Percentiles rank a stretch among this genome's conserved stretches.
Conservation (phyloP, 2,797 vertebrate genomes). For the Trichosurus vulpecula region DNA sequence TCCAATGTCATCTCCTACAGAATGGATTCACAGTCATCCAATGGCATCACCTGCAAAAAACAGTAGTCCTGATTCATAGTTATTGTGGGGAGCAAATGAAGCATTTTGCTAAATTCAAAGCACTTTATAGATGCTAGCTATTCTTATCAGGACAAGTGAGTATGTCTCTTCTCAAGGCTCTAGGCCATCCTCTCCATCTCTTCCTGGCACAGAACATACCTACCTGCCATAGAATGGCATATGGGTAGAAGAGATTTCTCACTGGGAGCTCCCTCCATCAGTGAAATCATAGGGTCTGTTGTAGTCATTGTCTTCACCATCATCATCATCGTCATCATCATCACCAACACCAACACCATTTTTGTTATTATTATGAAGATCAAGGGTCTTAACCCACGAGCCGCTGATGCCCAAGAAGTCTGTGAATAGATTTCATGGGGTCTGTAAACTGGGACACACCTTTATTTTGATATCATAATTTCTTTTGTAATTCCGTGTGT, state of each 20-base stretch:
- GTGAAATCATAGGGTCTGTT: not conserved
- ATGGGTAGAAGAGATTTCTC: not conserved
- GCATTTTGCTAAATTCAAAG: not conserved
- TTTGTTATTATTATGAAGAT: not conserved
- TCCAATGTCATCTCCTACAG: slow-evolving; percentile 63
- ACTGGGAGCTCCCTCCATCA: slow-evolving; percentile 65
- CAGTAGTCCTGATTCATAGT: not conserved
- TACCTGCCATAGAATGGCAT: not conserved
- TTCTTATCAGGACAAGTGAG: not conserved
- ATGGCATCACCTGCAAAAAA: slow-evolving; percentile 68
- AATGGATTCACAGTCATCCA: slow-evolving; percentile 60
- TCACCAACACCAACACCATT: not conserved
- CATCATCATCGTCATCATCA: not conserved
- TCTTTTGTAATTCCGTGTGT: not conserved
- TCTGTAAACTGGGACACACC: not conserved
- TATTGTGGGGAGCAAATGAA: slow-evolving; percentile 29
- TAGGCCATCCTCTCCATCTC: not conserved
- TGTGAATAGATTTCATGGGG: not conserved
- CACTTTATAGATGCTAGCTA: not conserved
- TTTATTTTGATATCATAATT: not conserved
- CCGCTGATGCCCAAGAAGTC: not conserved
- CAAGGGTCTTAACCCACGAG: not conserved
- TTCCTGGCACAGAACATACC: not conserved
- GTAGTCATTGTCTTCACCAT: not conserved
- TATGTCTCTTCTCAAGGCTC: not conserved